Evolutionary conservation across 2,113 vertebrate genomes (phyloP).

Genomic region (Heliornis fulica): DNA sequence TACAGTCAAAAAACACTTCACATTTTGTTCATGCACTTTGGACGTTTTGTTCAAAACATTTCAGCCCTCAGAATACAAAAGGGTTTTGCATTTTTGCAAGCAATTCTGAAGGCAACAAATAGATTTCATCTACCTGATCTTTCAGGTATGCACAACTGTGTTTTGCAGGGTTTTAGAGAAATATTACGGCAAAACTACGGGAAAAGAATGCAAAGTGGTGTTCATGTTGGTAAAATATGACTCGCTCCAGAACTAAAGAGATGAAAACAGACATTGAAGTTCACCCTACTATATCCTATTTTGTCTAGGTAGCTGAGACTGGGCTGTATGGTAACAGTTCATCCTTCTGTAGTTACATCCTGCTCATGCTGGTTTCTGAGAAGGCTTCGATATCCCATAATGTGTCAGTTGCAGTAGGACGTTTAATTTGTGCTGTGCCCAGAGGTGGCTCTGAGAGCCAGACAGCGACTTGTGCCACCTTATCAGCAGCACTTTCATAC

Average conservation of each 20-base stretch:
- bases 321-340: background rate
- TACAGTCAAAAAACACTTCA: background rate
- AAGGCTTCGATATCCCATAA: background rate
- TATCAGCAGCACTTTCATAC: conserved; percentile 14
- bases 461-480: background rate
- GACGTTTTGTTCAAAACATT: background rate
- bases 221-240: background rate
- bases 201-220: background rate
- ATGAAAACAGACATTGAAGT: background rate
- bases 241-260: background rate
- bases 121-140: background rate
- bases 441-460: conserved; percentile 13
- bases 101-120: background rate
- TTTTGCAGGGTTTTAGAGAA: background rate
- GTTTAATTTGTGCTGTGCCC: conserved; percentile 37
- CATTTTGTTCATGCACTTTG: conserved; percentile 1
- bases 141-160: background rate
- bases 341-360: background rate
- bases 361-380: background rate
- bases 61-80: background rate
- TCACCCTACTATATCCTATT: background rate
- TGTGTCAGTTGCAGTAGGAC: background rate
- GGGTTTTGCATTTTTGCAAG: background rate
- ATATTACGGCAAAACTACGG: background rate
- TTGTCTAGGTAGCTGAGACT: background rate